Base-by-base conservation (phyloP, 2,888 invertebrate genomes). In the Rhagium mordax region DNA sequence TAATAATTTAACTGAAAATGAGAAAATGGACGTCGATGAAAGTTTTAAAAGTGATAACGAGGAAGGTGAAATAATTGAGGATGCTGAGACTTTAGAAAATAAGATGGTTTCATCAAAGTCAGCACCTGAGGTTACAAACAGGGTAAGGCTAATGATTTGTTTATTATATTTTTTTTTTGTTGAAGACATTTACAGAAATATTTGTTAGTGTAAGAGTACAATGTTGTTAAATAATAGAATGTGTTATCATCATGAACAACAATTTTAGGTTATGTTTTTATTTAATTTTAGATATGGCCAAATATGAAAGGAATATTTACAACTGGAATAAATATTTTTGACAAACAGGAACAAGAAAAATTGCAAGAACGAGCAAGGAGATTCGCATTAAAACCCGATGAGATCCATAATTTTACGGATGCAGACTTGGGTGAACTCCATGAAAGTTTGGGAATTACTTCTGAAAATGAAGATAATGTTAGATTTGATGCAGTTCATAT, bases 401-500 rank as follows among this genome's bases (percentile, higher is more conserved):
- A 90, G 80, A 81, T 84, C 7, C 86, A 86, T 72, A 85, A 82
- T 13, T 84, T 88, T 59, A 86, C 86, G 0, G 88, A 89, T 59
- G 85, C 89, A 60, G 88, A 91, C 76, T 75, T 87, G 18, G 82
- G 84, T 76, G 79, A 84, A 13, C 76, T 88, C 8, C 79, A 85
- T 82, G 85, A 79, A 70, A 92, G 92, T 84, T 87, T 92, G 83
- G 91, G 91, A 5, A 88, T 91, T 47, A 89, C 89, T 78, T 88
- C 89, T 81, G 90, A 89, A 27, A 91, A 90, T 83, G 92, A 92
- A 83, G 89, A 91, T 80, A 91, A 92, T 84, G 89, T 92, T 77
- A 90, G 94, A 77, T 90, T 94, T 81, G 94, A 95, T 86, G 92
- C 94, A 18, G 87, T 96, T 60, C 94, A 95, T 85, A 89, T 96